Conservation (phyloP, 2,888 invertebrate genomes). For the Sarcophaga variegata region DNA sequence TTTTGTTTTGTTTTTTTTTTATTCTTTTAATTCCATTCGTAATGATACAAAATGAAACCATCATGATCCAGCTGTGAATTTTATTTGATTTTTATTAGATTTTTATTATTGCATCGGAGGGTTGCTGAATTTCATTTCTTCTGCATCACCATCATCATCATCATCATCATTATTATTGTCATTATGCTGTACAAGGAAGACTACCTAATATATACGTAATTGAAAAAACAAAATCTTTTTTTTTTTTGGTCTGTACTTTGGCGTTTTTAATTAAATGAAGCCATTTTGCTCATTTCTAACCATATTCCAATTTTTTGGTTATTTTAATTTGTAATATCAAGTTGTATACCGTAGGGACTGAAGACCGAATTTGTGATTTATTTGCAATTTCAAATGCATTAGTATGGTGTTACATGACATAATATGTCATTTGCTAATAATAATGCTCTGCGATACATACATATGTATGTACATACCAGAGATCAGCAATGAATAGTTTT, state of each 20-base stretch:
- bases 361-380: too few relatives aligned
- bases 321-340: too few relatives aligned
- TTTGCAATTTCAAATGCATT: too few relatives aligned
- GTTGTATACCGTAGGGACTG: too few relatives aligned
- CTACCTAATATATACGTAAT: slow-evolving; percentile 19
- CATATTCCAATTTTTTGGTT: not conserved
- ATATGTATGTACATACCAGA: too few relatives aligned
- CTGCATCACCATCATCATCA: not conserved
- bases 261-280: slow-evolving; percentile 66
- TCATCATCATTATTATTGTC: not conserved
- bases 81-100: slow-evolving; percentile 72
- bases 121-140: slow-evolving; percentile 45
- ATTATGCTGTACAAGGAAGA: slow-evolving; percentile 30
- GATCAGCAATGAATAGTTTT: too few relatives aligned
- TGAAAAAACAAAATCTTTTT: slow-evolving; percentile 20
- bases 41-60: slow-evolving; percentile 29
- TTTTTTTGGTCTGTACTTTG: slow-evolving; percentile 4
- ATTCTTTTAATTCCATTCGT: not conserved
- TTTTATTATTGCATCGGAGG: slow-evolving; percentile 52
- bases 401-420: too few relatives aligned
- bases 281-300: slow-evolving; percentile 46
- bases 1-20: not conserved
- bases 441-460: too few relatives aligned
- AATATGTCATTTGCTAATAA: too few relatives aligned
- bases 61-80: slow-evolving; percentile 71